Percentiles rank a stretch among this genome's conserved stretches.
Conservation (phyloP, 2,113 vertebrate genomes). For the Tretioscincus oriximinensis region DNA sequence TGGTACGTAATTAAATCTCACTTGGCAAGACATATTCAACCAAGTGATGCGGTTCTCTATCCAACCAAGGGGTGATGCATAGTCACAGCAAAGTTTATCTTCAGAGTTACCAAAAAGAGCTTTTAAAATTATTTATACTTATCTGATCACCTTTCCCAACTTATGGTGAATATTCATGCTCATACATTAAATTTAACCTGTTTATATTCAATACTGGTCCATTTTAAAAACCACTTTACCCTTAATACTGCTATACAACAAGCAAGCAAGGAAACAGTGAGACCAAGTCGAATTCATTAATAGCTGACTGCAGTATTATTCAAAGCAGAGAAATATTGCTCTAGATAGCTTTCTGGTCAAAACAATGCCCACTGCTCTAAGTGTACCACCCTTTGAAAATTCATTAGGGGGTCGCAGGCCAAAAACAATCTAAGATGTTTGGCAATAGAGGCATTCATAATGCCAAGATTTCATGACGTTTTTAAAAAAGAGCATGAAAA, state of each 20-base stretch:
- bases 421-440: neutral
- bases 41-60: neutral
- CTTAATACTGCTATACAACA: neutral
- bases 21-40: neutral
- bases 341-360: conserved; percentile 17
- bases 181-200: conserved; percentile 7
- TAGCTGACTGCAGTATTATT: neutral
- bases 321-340: neutral
- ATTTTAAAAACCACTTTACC: neutral
- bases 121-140: neutral
- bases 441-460: conserved; percentile 32
- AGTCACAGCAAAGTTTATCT: conserved; percentile 2
- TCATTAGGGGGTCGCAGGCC: neutral
- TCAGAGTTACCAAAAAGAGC: neutral
- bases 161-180: conserved; percentile 37
- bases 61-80: conserved; percentile 8
- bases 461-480: conserved; percentile 57
- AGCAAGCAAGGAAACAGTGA: conserved; percentile 34
- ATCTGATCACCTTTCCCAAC: conserved; percentile 15
- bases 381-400: neutral
- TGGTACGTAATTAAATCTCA: neutral
- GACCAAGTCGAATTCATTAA: neutral
- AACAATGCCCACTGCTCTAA: neutral
- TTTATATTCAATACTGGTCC: neutral
- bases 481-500: conserved; percentile 78